These are phyloP conservation scores for Coleophora deauratella DNA, from an alignment of 2,888 invertebrate species.

Conservation along the genomic window DNA sequence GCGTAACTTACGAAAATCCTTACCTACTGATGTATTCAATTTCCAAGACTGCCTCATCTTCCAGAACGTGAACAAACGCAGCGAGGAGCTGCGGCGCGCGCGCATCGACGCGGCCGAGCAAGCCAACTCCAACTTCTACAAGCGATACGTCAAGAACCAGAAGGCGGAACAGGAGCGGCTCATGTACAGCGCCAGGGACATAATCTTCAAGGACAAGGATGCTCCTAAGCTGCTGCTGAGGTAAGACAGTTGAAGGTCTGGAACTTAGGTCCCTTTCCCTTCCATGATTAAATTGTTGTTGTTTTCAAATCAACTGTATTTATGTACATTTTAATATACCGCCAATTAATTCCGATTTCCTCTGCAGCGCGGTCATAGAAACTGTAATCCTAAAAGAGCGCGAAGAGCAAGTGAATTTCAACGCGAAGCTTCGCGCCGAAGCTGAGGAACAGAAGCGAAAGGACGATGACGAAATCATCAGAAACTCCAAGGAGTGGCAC, in stretches of 20 bases:
- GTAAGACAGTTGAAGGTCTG: no score
- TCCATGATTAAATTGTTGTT: not conserved
- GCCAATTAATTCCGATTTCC: no score
- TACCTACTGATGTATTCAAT: no score
- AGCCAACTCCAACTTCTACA: constrained; percentile 53
- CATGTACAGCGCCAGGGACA: constrained; percentile 54
- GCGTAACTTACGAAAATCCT: no score
- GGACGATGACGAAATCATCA: constrained; percentile 42
- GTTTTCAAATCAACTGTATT: no score
- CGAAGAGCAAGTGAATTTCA: constrained; percentile 50
- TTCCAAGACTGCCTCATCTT: not conserved
- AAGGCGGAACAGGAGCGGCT: constrained; percentile 46
- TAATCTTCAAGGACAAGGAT: constrained; percentile 60
- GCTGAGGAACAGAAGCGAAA: constrained; percentile 33
- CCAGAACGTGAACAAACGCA: constrained; percentile 62
- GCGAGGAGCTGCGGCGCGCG: constrained; percentile 49
- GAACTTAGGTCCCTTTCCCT: not conserved
- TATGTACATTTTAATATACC: no score
- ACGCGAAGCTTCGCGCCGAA: constrained; percentile 36
- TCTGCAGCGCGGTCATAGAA: constrained; percentile 55
- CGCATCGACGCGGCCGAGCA: constrained; percentile 45
- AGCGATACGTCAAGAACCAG: constrained; percentile 41
- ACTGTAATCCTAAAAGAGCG: constrained; percentile 59
- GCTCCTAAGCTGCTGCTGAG: constrained; percentile 58
- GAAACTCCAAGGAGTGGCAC: constrained; percentile 51